Evolutionary conservation across 2,888 invertebrate genomes (phyloP), one percentile per base, ranked within the genome.

Genomic region (Acronicta psi): DNA sequence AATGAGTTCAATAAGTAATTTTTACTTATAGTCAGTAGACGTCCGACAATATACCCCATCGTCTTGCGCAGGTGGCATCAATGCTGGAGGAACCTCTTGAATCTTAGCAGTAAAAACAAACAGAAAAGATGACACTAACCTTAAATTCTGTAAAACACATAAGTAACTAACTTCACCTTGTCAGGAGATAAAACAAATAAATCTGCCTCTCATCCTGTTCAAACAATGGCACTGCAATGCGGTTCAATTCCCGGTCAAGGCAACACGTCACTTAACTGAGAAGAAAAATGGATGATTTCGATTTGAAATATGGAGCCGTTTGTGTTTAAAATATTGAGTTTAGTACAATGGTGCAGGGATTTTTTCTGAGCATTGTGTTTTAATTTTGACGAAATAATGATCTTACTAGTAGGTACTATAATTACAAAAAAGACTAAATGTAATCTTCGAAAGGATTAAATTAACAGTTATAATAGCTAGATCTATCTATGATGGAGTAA

Each of bases 171-270:
- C 60, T 57, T 60, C 57, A 62, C 67, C 75, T 70, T 75, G 75
- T 45, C 58, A 59, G 55, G 37, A 67, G 60, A 62, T 64, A 73
- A 71, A 67, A 65, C 64, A 69, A 73, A 75, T 60, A 69, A 59
- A 70, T 69, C 45, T 50, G 16, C 31, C 17, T 18, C 60, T 52
- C 64, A 70, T 78, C 66, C 71, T 62, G 51, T 65, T 44, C 58
- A 62, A 73, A 76, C 77, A 78, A 78, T 77, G 47, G 64, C 37
- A 51, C 40, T 52, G 44, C 52, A 62, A 54, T 42, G 59, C 59
- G 54, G 67, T 76, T 79, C 66, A 65, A 69, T 67, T 69, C 78
- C 78, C 78, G 78, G 79, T 78, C 79, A 79, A 78, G 79, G 79
- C 43, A 61, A 72, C 18, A 44, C 55, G 65, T 75, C 68, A 73